Evolutionary conservation across 2,888 invertebrate genomes (phyloP).

Genomic region (Heliothis peltigera): DNA sequence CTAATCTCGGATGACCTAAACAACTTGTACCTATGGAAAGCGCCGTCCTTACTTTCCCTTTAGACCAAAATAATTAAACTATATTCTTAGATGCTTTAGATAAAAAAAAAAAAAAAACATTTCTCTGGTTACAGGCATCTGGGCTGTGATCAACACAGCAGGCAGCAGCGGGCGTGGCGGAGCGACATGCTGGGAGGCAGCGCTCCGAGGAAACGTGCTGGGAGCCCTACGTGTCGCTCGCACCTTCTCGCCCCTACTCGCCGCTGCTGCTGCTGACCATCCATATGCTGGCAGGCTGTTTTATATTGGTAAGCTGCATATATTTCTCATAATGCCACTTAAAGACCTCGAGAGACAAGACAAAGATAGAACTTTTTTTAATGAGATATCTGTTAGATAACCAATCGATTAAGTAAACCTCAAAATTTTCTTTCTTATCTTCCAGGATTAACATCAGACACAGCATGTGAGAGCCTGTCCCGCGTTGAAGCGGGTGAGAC

Average conservation of each 20-base stretch:
- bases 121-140: conserved; percentile 90
- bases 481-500: conserved; percentile 72
- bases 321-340: too few species aligned
- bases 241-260: conserved; percentile 93
- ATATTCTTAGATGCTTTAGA: too few species aligned
- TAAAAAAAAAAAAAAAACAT: too few species aligned
- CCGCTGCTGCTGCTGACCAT: conserved; percentile 87
- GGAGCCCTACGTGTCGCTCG: conserved; percentile 92
- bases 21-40: too few species aligned
- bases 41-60: too few species aligned
- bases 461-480: conserved; percentile 82
- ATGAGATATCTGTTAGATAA: too few species aligned
- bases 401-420: background rate
- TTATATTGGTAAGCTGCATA: conserved; percentile 88
- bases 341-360: too few species aligned
- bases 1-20: too few species aligned
- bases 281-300: conserved; percentile 91
- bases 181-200: conserved; percentile 92
- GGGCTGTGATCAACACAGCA: conserved; percentile 96
- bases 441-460: conserved; percentile 85
- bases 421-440: background rate
- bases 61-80: too few species aligned
- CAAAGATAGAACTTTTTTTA: too few species aligned
- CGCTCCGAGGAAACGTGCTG: conserved; percentile 92
- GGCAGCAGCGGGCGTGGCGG: conserved; percentile 94